Percentiles rank a stretch among this genome's conserved stretches.
Evolutionary conservation across 2,888 invertebrate species (phyloP).

Genomic region (Thera obeliscata): DNA sequence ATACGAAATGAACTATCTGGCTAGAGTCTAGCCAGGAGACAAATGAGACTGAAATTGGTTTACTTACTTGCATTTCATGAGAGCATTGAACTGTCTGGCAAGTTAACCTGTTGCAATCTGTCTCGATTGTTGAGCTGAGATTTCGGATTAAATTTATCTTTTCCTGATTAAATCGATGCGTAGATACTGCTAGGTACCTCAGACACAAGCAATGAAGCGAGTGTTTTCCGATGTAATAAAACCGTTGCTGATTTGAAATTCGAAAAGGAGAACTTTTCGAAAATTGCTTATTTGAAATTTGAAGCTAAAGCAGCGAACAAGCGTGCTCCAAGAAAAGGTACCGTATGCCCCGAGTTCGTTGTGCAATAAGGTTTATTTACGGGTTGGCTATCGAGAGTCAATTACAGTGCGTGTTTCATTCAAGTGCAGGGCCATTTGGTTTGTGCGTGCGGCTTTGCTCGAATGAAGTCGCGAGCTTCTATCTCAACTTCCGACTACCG

Average conservation of each 20-base stretch:
- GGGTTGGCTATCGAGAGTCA: conserved; percentile 51
- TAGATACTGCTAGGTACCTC: neutral
- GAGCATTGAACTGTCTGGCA: conserved; percentile 45
- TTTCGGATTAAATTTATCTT: neutral
- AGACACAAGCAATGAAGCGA: too few relatives aligned
- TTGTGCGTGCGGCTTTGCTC: conserved; percentile 42
- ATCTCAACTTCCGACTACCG: conserved; percentile 35
- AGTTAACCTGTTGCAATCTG: conserved; percentile 10
- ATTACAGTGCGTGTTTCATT: conserved; percentile 51
- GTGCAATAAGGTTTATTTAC: conserved; percentile 47
- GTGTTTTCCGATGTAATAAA: too few relatives aligned
- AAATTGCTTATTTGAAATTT: too few relatives aligned
- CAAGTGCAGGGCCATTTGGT: conserved; percentile 59
- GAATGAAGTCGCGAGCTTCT: conserved; percentile 36
- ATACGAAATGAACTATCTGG: neutral
- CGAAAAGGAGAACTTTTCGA: too few relatives aligned
- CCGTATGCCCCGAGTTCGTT: conserved; percentile 16
- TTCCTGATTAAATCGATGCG: neutral
- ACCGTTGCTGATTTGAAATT: too few relatives aligned
- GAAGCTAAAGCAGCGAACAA: neutral
- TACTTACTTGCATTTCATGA: conserved; percentile 7
- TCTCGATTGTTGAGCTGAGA: conserved; percentile 14
- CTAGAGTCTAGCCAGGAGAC: neutral
- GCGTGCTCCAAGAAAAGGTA: conserved; percentile 10
- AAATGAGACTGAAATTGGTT: neutral